These are phyloP conservation scores for Babylonia areolata DNA, from an alignment of 1,140 invertebrate genomes.

Conservation along the genomic window DNA sequence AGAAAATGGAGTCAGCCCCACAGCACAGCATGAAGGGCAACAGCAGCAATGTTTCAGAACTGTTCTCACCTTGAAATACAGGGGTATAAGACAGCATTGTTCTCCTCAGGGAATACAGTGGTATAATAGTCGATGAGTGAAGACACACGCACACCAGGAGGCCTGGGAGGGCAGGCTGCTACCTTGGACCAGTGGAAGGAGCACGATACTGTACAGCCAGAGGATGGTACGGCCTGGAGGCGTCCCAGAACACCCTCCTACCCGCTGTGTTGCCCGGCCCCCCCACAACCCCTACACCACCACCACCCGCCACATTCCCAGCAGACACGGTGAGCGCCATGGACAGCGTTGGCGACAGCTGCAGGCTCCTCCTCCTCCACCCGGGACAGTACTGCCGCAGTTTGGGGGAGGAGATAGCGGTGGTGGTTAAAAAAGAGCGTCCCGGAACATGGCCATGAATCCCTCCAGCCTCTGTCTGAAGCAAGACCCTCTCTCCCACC, in stretches of 20 bases:
- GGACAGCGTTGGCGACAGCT: background rate
- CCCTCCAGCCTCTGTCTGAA: background rate
- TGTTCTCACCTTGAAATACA: too few relatives aligned
- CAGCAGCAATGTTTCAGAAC: too few relatives aligned
- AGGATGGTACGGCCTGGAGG: background rate
- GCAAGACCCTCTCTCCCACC: background rate
- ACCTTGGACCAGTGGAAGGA: background rate
- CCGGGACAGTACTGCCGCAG: background rate
- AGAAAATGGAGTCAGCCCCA: too few relatives aligned
- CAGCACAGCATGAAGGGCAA: too few relatives aligned
- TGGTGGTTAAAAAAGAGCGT: background rate
- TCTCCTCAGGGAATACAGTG: too few relatives aligned
- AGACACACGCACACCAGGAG: too few relatives aligned
- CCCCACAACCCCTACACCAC: background rate
- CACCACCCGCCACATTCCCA: background rate
- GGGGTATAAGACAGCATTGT: too few relatives aligned
- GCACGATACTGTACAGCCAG: background rate
- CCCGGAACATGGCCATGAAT: too few relatives aligned
- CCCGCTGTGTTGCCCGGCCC: background rate
- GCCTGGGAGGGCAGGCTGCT: too few relatives aligned
- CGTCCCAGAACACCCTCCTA: background rate
- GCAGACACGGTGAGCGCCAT: slow-evolving; percentile 13
- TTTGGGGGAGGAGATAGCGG: slow-evolving; percentile 5
- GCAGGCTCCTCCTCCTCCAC: background rate
- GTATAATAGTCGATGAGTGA: too few relatives aligned